Conservation (phyloP, 2,888 invertebrate genomes). For the Zele albiditarsus region DNA sequence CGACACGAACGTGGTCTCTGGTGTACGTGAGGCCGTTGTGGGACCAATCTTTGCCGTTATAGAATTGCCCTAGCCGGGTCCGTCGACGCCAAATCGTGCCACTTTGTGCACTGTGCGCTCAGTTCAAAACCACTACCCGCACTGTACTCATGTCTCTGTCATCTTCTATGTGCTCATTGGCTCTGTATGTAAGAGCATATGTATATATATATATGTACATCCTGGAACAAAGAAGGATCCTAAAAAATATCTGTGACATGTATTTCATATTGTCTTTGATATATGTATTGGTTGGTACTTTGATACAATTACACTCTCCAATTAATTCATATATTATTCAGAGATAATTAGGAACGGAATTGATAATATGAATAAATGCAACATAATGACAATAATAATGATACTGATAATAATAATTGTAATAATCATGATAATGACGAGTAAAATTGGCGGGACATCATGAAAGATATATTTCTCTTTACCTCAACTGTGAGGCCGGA, state of each 20-base stretch:
- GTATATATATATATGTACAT: background rate
- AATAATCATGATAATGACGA: background rate
- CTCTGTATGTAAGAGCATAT: background rate
- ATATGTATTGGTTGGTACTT: background rate
- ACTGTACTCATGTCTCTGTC: background rate
- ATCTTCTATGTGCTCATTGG: background rate
- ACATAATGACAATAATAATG: background rate
- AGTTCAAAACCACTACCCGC: background rate
- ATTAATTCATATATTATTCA: background rate
- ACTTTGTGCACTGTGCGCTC: conserved; percentile 10
- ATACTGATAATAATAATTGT: background rate
- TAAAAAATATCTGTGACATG: background rate
- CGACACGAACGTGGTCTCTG: conserved; percentile 19
- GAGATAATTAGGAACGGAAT: background rate
- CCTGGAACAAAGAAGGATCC: background rate
- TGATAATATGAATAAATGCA: background rate
- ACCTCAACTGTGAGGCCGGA: background rate
- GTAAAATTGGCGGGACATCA: background rate
- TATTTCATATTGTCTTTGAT: background rate
- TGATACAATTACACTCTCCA: background rate
- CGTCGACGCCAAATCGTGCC: conserved; percentile 22
- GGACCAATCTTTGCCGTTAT: conserved; percentile 30
- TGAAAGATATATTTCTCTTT: background rate
- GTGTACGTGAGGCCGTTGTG: conserved; percentile 27
- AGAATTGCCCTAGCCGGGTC: conserved; percentile 17